These are phyloP conservation scores for Podarcis muralis DNA, from an alignment of 2,113 vertebrate genomes.

Conservation along the genomic window DNA sequence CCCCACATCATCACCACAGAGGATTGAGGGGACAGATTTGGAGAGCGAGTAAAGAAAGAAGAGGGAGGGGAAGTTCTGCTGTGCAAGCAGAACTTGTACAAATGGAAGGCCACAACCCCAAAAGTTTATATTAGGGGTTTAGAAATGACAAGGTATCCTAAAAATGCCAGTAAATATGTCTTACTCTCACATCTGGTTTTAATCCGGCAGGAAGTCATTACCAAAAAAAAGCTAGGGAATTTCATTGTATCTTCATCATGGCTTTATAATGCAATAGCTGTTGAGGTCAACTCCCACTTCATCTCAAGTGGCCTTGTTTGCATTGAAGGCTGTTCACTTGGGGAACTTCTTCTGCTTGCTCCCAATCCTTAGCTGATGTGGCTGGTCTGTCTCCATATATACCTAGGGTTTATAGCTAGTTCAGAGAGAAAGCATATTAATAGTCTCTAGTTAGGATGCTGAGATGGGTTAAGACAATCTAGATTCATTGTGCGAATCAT, in stretches of 20 bases:
- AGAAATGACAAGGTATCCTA: conserved; percentile 53
- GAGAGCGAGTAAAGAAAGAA: no score
- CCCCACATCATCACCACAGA: no score
- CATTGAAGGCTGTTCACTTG: conserved; percentile 33
- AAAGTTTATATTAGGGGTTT: conserved; percentile 47
- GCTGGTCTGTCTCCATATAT: neutral
- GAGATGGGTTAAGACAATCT: conserved; percentile 2
- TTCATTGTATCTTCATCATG: conserved; percentile 70
- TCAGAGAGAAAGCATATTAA: conserved; percentile 21
- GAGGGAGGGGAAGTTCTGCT: no score
- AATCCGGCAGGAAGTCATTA: conserved; percentile 64
- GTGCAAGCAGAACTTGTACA: no score
- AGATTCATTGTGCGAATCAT: neutral
- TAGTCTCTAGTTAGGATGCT: neutral
- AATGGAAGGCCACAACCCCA: no score
- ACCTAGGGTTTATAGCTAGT: neutral
- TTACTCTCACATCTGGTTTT: conserved; percentile 72
- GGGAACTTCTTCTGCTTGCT: conserved; percentile 40
- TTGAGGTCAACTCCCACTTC: conserved; percentile 85
- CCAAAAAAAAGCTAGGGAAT: conserved; percentile 71
- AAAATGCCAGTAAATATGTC: conserved; percentile 13
- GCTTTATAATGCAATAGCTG: conserved; percentile 68
- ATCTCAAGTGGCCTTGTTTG: conserved; percentile 58
- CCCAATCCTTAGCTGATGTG: neutral
- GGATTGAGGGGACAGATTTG: no score